phyloP scores from a whole-genome alignment of 2,797 vertebrate species.

The Triplophysa yarkandensis region DNA sequence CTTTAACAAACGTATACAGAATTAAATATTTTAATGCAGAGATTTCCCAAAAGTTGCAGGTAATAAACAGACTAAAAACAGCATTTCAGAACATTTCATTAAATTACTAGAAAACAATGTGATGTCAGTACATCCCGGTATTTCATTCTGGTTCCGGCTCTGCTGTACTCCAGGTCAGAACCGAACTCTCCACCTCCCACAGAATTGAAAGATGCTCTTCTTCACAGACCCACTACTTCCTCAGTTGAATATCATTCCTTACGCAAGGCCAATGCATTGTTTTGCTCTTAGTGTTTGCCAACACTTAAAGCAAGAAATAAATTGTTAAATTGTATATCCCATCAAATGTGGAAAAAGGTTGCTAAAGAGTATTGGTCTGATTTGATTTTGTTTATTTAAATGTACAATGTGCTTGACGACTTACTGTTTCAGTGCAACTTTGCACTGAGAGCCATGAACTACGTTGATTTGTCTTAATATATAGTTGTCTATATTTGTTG shows the following conservation, averaged over 20 bases:
- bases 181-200: constrained; percentile 13
- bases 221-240: constrained; percentile 37
- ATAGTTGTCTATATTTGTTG: constrained; percentile 51
- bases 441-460: constrained; percentile 36
- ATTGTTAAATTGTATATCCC: constrained; percentile 60
- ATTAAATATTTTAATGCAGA: not conserved
- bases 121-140: not conserved
- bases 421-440: constrained; percentile 26
- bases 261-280: constrained; percentile 55
- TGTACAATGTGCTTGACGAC: constrained; percentile 30
- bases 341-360: constrained; percentile 62
- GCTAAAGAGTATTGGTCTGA: constrained; percentile 64
- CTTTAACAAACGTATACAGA: not conserved
- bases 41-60: not conserved
- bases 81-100: not conserved
- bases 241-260: constrained; percentile 45
- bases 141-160: not conserved
- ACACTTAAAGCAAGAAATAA: constrained; percentile 61
- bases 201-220: not conserved
- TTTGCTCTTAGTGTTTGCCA: constrained; percentile 55
- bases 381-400: constrained; percentile 69
- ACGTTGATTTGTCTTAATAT: constrained; percentile 57
- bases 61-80: constrained; percentile 19
- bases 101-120: not conserved
- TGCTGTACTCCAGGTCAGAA: not conserved